These are phyloP conservation scores for Drosophila sturtevanti DNA, from an alignment of 1,140 invertebrate species.

Conservation along the genomic window DNA sequence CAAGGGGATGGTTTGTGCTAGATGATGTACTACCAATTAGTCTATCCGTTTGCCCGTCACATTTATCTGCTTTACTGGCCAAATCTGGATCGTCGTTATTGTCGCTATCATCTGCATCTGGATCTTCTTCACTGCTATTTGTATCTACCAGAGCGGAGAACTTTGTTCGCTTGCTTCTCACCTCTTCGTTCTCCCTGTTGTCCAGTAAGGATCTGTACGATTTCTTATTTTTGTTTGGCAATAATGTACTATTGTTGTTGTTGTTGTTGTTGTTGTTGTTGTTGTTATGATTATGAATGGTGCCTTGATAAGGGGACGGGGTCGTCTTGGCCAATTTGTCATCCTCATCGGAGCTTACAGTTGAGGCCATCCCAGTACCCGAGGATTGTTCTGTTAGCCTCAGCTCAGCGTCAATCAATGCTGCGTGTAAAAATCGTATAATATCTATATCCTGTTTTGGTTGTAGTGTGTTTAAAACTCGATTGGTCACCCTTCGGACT, in stretches of 20 bases:
- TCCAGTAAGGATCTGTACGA: not conserved
- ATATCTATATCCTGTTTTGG: not conserved
- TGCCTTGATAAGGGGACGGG: constrained; percentile 4
- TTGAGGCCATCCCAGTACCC: constrained; percentile 53
- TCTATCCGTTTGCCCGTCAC: not conserved
- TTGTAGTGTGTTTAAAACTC: constrained; percentile 8
- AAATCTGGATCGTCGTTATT: constrained; percentile 5
- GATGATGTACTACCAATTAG: not conserved
- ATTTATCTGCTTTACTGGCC: not conserved
- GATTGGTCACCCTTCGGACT: constrained; percentile 16
- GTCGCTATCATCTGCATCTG: constrained; percentile 1
- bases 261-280: no score
- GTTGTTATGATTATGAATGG: constrained; percentile 15
- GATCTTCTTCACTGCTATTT: constrained; percentile 9
- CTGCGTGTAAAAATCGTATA: not conserved
- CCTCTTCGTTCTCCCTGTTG: not conserved
- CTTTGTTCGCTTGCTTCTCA: constrained; percentile 37
- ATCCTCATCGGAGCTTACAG: constrained; percentile 23
- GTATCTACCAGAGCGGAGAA: constrained; percentile 8
- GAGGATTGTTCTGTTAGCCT: not conserved
- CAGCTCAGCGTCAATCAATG: constrained; percentile 1
- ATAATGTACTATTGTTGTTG: constrained; percentile 14
- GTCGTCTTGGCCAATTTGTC: constrained; percentile 15
- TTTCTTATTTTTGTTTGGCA: constrained; percentile 14
- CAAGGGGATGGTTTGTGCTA: not conserved